Base-by-base conservation (phyloP, 2,888 invertebrate species). In the Geotrupes spiniger region DNA sequence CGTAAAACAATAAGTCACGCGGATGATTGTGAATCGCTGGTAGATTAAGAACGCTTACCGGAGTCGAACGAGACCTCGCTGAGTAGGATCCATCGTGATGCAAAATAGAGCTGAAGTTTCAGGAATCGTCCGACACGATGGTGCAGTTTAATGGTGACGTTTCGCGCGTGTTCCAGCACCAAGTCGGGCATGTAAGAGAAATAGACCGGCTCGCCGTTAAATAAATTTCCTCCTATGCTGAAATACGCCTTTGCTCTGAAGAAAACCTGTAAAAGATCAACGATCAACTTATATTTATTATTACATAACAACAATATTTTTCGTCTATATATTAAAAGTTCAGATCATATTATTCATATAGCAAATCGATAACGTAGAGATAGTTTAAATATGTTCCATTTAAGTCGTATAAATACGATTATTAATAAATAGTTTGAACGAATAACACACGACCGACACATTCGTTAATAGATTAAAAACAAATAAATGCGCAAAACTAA, bases 51-150 rank as follows among this genome's bases (percentile, higher is more conserved):
- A 44, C 42, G 56, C 76, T 73, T 74, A 90, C 90, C 84, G 62
- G 90, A 90, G 63, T 83, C 82, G 70, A 92, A 92, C 62, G 85
- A 82, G 55, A 92, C 81, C 75, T 92, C 92, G 71, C 90, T 89
- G 63, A 92, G 78, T 78, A 92, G 82, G 67, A 92, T 84, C 91
- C 92, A 92, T 61, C 83, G 79, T 33, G 85, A 80, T 46, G 87
- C 86, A 70, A 90, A 92, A 72, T 85, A 85, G 43, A 92, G 79
- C 67, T 87, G 83, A 65, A 85, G 74, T 74, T 85, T 86, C 58
- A 92, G 74, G 73, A 81, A 89, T 57, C 81, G 79, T 47, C 87
- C 92, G 44, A 89, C 78, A 49, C 85, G 79, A 65, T 89, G 81
- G 66, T 87, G 84, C 53, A 92, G 78, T 67, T 86, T 84, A 66